Percentiles rank a stretch among this genome's conserved stretches.
These are phyloP conservation scores for Steinernema feltiae DNA, from an alignment of 1,140 invertebrate species.

Conservation along the genomic window DNA sequence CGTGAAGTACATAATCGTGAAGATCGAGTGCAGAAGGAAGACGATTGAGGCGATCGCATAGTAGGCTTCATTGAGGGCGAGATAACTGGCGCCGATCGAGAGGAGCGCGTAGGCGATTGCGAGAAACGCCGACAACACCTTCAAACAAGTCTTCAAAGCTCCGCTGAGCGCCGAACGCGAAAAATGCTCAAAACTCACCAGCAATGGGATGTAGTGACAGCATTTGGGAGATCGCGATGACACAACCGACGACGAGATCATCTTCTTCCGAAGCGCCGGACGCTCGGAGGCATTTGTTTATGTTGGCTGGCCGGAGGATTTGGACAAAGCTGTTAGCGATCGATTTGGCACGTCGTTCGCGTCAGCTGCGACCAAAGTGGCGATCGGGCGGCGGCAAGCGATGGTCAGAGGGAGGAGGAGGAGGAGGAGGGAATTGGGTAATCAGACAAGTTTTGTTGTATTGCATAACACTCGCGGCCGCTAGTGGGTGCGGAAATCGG, in stretches of 20 bases:
- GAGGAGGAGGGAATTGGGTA: too few species aligned
- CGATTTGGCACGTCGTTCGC: not conserved
- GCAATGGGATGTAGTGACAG: constrained; percentile 2
- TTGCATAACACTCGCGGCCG: not conserved
- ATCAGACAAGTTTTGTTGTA: not conserved
- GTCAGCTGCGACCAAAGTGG: not conserved
- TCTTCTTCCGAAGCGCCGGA: not conserved
- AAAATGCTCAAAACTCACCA: not conserved
- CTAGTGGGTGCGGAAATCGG: not conserved
- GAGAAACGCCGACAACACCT: constrained; percentile 5
- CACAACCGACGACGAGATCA: not conserved
- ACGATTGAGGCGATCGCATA: not conserved
- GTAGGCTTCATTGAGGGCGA: not conserved
- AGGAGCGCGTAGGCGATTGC: not conserved
- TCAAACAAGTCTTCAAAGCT: constrained; percentile 1
- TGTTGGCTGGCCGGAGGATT: not conserved
- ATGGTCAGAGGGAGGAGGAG: too few species aligned
- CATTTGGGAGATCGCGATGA: not conserved
- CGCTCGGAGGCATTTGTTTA: not conserved
- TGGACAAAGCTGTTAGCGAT: not conserved
- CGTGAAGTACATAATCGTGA: not conserved
- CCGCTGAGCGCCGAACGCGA: not conserved
- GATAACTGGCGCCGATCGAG: not conserved
- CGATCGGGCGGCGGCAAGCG: not conserved
- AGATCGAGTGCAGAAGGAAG: not conserved